A percentile compares a stretch with the other conserved stretches of the same genome.
Evolutionary conservation across 2,113 vertebrate genomes (phyloP).

Genomic region (Sceloporus undulatus): DNA sequence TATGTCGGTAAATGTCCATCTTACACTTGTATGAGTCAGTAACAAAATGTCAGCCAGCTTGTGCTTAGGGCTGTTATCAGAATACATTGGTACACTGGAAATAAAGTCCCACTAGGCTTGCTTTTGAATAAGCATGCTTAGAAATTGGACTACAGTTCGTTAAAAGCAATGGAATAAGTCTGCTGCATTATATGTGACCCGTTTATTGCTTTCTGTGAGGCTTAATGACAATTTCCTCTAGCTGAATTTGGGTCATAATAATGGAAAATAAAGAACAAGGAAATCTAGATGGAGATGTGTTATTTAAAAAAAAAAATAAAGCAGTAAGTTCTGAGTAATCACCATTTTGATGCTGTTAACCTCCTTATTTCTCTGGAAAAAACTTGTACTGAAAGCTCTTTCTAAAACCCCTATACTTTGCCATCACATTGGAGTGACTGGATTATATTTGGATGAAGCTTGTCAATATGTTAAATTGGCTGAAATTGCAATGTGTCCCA

Average conservation of each 20-base stretch:
- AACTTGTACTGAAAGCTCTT: conserved; percentile 42
- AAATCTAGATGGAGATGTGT: neutral
- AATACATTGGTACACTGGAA: neutral
- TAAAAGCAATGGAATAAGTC: neutral
- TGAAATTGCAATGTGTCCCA: conserved; percentile 66
- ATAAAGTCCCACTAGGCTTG: neutral
- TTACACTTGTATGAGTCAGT: too few relatives aligned
- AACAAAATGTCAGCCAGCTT: too few relatives aligned
- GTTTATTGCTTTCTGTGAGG: neutral
- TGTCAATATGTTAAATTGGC: conserved; percentile 50
- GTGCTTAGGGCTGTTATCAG: neutral
- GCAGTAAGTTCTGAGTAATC: conserved; percentile 10
- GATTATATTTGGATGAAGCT: conserved; percentile 57
- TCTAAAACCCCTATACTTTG: conserved; percentile 49
- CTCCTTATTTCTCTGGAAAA: conserved; percentile 44
- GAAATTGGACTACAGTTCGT: neutral
- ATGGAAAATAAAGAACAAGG: conserved; percentile 16
- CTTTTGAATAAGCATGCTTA: neutral
- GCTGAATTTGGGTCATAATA: neutral
- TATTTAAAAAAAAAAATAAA: neutral
- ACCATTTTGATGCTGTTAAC: conserved; percentile 28
- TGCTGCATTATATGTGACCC: neutral
- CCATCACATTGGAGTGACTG: conserved; percentile 59
- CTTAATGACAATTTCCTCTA: neutral
- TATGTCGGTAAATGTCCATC: too few relatives aligned